A percentile compares a stretch with the other conserved stretches of the same genome.
These are phyloP conservation scores for Eupithecia insigniata DNA, from an alignment of 2,888 invertebrate genomes.

Conservation along the genomic window DNA sequence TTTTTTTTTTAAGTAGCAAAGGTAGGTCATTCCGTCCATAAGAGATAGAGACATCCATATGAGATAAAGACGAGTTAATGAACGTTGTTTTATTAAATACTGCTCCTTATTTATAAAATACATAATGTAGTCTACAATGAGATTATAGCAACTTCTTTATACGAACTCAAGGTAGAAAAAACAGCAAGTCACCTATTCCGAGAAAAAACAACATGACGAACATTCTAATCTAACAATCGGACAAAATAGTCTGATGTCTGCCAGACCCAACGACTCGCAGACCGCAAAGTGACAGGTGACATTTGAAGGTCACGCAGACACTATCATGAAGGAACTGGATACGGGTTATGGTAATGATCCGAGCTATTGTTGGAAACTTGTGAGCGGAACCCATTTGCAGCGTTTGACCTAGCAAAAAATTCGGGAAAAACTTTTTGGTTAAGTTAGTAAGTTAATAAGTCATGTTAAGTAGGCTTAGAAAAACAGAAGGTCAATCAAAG, in stretches of 20 bases:
- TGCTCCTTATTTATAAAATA: not conserved
- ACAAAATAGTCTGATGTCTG: not conserved
- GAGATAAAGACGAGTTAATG: no score
- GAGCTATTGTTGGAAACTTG: slow-evolving; percentile 10
- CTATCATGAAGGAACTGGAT: slow-evolving; percentile 13
- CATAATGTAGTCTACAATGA: not conserved
- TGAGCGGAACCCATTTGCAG: not conserved
- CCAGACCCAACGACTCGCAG: not conserved
- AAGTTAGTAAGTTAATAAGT: no score
- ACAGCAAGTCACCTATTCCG: slow-evolving; percentile 7
- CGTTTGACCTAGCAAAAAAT: slow-evolving; percentile 10
- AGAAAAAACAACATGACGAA: slow-evolving; percentile 9
- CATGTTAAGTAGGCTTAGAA: no score
- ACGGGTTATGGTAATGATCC: slow-evolving; percentile 4
- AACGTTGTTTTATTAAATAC: not conserved
- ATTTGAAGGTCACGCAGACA: slow-evolving; percentile 14
- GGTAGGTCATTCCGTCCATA: no score
- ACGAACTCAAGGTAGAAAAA: not conserved
- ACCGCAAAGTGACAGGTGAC: slow-evolving; percentile 17
- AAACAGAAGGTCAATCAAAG: no score
- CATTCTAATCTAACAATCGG: slow-evolving; percentile 9
- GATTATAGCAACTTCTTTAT: not conserved
- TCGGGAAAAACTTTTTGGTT: not conserved
- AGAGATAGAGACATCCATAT: no score
- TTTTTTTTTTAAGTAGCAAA: no score